phyloP scores from a whole-genome alignment of 2,888 invertebrate species.

The Aphrophora alni region DNA sequence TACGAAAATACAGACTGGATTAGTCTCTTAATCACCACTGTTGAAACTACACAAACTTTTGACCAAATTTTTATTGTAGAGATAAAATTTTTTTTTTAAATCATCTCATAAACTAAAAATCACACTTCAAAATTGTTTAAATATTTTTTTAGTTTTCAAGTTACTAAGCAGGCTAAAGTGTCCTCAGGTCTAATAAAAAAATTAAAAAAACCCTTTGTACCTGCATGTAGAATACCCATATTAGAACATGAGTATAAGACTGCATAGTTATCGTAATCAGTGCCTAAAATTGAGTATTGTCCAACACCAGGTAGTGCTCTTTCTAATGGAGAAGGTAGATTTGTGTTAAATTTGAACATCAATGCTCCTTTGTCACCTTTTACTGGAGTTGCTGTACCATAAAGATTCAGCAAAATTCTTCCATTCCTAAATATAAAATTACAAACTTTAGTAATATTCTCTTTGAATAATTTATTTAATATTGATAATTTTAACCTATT shows the following conservation, averaged over 20 bases:
- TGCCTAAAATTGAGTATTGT: conserved; percentile 72
- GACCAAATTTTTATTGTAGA: too few species aligned
- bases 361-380: conserved; percentile 59
- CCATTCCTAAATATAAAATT: conserved; percentile 33
- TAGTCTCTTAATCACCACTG: too few species aligned
- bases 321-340: conserved; percentile 70
- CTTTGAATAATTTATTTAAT: too few species aligned
- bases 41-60: too few species aligned
- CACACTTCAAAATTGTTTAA: too few species aligned
- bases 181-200: neutral
- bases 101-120: too few species aligned
- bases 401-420: conserved; percentile 22
- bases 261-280: conserved; percentile 75
- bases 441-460: too few species aligned
- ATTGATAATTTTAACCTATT: too few species aligned
- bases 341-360: conserved; percentile 66
- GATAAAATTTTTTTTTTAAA: too few species aligned
- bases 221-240: conserved; percentile 67
- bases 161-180: too few species aligned
- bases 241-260: conserved; percentile 77
- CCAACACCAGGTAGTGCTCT: conserved; percentile 75
- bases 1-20: too few species aligned
- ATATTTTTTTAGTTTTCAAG: too few species aligned
- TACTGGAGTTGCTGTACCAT: conserved; percentile 63
- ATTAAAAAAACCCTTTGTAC: conserved; percentile 55